Base-by-base conservation (phyloP, 2,113 vertebrate species). In the Ochotona princeps region DNA sequence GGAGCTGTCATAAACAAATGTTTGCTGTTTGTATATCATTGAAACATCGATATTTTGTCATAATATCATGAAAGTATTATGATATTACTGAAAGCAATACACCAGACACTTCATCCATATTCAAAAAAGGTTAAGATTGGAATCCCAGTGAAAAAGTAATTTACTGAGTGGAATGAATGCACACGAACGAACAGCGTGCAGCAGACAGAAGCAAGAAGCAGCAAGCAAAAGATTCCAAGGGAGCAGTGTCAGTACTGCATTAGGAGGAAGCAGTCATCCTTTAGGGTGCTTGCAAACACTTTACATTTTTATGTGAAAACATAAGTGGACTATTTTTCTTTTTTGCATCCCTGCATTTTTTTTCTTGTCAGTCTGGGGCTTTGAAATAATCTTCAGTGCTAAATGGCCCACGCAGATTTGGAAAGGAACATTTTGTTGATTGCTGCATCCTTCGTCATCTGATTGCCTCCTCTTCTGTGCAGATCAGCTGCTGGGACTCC, bases 341-440 rank as follows among this genome's bases (percentile, higher is more conserved):
- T 70, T 70, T 94, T 70, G n/a, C 61, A 63, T 86, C 47, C 65
- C n/a, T 44, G 28, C 47, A 78, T 44, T 94, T 90, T 51, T 57
- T 57, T 57, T 57, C 15, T 61, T 30, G 1, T 74, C 38, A 81
- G 7, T 67, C 47, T 70, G 89, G 38, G 83, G 54, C 61, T 54
- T 67, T 54, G 92, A 79, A 80, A 83, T 76, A 61, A 44, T 72
- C 84, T 80, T 93, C n/a, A 66, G 61, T 63, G 26, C 61, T 75
- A 5, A 94, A 60, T 23, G 83, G n/a, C 67, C 67, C 78, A 47
- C 14, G 1, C 44, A 69, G 92, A 87, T 76, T 81, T 87, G 67
- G 78, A 70, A 90, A 81, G 78, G 78, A 38, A 51, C 65, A 38
- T 84, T 92, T 65, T 44, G 65, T 76, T 76, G 92, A 95, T 94